A percentile compares a stretch with the other conserved stretches of the same genome.
Evolutionary conservation across 2,797 vertebrate species (phyloP).

Genomic region (Rallus crepitans): DNA sequence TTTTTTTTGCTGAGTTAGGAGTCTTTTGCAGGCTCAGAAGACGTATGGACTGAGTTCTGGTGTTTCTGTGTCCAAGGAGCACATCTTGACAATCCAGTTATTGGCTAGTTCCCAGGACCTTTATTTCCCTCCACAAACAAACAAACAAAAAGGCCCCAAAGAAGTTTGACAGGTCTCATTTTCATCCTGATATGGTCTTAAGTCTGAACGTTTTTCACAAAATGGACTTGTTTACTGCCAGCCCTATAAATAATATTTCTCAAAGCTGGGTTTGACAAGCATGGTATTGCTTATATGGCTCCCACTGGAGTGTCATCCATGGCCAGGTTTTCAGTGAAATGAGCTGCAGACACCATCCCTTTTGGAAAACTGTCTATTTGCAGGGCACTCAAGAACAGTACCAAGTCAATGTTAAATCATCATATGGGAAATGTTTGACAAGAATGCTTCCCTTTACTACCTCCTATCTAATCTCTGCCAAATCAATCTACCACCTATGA

Average conservation of each 20-base stretch:
- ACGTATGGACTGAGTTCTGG: not conserved
- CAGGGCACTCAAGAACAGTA: slow-evolving; percentile 21
- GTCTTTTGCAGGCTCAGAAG: not conserved
- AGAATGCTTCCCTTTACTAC: slow-evolving; percentile 53
- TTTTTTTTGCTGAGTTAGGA: not conserved
- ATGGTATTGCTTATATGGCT: slow-evolving; percentile 50
- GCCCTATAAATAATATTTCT: slow-evolving; percentile 47
- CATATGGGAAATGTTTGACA: slow-evolving; percentile 55
- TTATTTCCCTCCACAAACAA: not conserved
- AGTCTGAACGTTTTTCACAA: not conserved
- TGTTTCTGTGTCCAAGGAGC: accelerated
- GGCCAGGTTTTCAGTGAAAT: slow-evolving; percentile 48
- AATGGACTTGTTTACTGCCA: slow-evolving; percentile 48
- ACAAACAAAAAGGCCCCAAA: not conserved
- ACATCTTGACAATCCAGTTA: not conserved
- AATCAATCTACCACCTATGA: slow-evolving; percentile 51
- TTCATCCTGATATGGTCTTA: slow-evolving; percentile 8
- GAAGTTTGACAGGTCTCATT: not conserved
- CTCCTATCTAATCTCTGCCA: slow-evolving; percentile 47
- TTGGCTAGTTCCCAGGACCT: not conserved
- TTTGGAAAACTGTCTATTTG: slow-evolving; percentile 38
- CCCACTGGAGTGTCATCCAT: not conserved
- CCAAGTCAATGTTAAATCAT: slow-evolving; percentile 59
- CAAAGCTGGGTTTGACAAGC: slow-evolving; percentile 43
- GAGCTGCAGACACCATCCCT: slow-evolving; percentile 14